Conservation (phyloP, 2,797 vertebrate species). For the Dicrostonyx torquatus region DNA sequence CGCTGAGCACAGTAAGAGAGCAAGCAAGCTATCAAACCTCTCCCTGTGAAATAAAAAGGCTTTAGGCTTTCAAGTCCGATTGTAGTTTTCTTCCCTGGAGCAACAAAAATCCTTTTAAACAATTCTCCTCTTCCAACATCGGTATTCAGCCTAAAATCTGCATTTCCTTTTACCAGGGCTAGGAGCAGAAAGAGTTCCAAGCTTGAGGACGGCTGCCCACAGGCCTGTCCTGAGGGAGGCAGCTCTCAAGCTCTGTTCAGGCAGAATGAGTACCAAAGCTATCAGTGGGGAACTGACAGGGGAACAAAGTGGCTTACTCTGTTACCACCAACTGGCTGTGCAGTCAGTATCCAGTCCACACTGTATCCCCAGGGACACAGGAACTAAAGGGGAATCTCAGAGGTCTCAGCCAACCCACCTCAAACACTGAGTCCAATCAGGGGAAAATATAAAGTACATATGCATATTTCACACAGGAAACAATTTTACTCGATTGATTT, state of each 20-base stretch:
- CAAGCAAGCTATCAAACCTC: background rate
- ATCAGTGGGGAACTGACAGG: background rate
- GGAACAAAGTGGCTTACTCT: background rate
- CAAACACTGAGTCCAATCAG: background rate
- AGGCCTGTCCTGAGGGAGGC: background rate
- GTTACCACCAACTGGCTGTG: background rate
- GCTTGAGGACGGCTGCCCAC: background rate
- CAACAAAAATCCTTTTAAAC: constrained; percentile 12
- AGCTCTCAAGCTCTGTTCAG: background rate
- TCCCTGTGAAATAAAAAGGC: background rate
- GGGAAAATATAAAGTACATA: background rate
- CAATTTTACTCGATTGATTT: constrained; percentile 20
- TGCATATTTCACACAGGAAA: background rate
- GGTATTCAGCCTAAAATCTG: constrained; percentile 23
- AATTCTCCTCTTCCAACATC: background rate
- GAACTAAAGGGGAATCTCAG: background rate
- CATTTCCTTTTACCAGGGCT: background rate
- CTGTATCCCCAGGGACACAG: background rate
- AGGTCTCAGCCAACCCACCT: background rate
- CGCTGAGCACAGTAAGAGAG: background rate
- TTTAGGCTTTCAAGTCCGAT: background rate
- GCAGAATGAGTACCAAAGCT: background rate
- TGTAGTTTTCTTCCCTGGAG: constrained; percentile 9
- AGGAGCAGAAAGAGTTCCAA: background rate
- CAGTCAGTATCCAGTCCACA: background rate